phyloP scores from a whole-genome alignment of 1,140 invertebrate species.

The Agrypnia vestita region DNA sequence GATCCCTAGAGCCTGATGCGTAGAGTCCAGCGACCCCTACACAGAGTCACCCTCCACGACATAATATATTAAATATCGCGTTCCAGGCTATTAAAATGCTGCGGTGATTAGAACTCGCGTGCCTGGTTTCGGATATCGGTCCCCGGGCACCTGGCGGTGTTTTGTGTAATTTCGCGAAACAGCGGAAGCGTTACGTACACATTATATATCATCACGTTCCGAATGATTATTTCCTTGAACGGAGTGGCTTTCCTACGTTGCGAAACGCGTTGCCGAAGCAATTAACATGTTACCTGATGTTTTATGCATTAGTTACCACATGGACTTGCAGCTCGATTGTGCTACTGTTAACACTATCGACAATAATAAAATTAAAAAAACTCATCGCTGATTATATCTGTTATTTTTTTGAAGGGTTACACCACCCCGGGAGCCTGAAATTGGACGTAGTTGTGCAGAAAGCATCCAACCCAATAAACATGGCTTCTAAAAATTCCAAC shows the following conservation, averaged over 20 bases:
- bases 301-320: slow-evolving; percentile 13
- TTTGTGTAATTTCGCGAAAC: background rate
- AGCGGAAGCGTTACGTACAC: slow-evolving; percentile 1
- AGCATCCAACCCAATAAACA: too few species aligned
- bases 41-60: too few species aligned
- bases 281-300: slow-evolving; percentile 7
- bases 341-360: too few species aligned
- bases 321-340: background rate
- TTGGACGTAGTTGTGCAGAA: too few species aligned
- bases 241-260: background rate
- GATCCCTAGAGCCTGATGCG: too few species aligned
- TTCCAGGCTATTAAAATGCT: background rate
- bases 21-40: too few species aligned
- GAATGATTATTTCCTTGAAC: slow-evolving; percentile 11
- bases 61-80: too few species aligned
- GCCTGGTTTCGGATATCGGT: background rate
- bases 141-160: background rate
- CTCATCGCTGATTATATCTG: too few species aligned
- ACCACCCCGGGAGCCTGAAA: too few species aligned
- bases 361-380: too few species aligned
- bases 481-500: too few species aligned
- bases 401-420: too few species aligned
- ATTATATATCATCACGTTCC: background rate
- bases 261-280: background rate
- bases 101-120: background rate